Conservation (phyloP, 2,113 vertebrate species). For the Equus przewalskii region DNA sequence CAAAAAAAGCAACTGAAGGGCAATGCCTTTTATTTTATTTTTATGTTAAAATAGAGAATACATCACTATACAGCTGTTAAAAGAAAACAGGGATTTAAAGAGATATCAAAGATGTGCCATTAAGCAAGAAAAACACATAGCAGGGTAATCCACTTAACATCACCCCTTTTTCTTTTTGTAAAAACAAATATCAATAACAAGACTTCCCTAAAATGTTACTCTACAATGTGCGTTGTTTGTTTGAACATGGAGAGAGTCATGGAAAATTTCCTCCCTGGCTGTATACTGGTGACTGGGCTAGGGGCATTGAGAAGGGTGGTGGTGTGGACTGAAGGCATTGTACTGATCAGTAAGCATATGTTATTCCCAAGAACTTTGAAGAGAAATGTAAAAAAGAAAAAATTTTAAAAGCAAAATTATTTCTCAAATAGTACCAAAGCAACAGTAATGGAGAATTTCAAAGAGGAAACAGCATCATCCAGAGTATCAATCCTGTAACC, state of each 20-base stretch:
- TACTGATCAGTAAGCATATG: neutral
- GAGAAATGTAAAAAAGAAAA: neutral
- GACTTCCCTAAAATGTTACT: neutral
- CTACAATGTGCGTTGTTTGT: neutral
- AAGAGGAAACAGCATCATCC: neutral
- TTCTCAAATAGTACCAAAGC: neutral
- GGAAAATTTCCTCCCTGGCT: neutral
- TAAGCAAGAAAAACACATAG: neutral
- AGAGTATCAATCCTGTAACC: neutral
- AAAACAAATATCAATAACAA: neutral
- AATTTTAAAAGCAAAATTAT: neutral
- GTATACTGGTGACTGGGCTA: too few relatives aligned
- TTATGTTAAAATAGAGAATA: neutral
- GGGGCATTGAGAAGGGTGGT: rapidly evolving
- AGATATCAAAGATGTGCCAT: neutral
- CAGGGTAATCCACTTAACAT: neutral
- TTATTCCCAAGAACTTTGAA: neutral
- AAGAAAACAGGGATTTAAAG: conserved; percentile 1
- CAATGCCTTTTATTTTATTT: conserved; percentile 7
- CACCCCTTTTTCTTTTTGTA: neutral
- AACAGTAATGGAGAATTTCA: neutral
- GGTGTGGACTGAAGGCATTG: neutral
- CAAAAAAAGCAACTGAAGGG: neutral
- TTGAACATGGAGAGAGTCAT: neutral
- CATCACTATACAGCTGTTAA: neutral